Evolutionary conservation across 2,113 vertebrate genomes (phyloP).

Genomic region (Rhea pennata): DNA sequence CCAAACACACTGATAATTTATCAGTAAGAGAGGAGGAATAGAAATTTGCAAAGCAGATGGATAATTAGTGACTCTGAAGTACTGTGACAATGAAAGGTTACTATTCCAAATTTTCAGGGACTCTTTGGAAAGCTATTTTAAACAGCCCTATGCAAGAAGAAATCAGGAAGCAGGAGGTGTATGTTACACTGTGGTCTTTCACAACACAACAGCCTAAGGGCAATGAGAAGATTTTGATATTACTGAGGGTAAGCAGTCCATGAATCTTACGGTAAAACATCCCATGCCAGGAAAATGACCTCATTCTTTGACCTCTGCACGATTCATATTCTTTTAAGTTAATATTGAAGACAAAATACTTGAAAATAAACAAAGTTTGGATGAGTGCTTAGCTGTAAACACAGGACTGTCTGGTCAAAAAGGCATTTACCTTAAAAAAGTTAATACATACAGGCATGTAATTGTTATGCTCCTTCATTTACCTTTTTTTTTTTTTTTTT

Average conservation of each 20-base stretch:
- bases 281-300: slow-evolving; percentile 30
- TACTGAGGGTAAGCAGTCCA: not conserved
- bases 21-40: not conserved
- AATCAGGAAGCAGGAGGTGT: not conserved
- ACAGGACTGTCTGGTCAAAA: not conserved
- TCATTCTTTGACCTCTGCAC: slow-evolving; percentile 4
- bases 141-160: not conserved
- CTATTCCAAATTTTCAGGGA: not conserved
- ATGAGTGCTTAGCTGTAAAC: slow-evolving; percentile 11
- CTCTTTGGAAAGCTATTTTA: not conserved
- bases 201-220: slow-evolving; percentile 47
- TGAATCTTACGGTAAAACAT: slow-evolving; percentile 60
- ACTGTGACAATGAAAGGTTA: not conserved
- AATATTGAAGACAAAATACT: slow-evolving; percentile 64
- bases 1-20: not conserved
- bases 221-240: slow-evolving; percentile 42
- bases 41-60: not conserved
- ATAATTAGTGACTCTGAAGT: not conserved
- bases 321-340: slow-evolving; percentile 47
- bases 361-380: slow-evolving; percentile 45
- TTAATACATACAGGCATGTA: not conserved
- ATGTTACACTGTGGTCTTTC: slow-evolving; percentile 15
- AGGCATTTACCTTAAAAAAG: slow-evolving; percentile 2
- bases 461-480: slow-evolving; percentile 24
- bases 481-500: slow-evolving; percentile 14